Evolutionary conservation across 2,797 vertebrate genomes (phyloP), one percentile per base, ranked within the genome.

Genomic region (Pterois miles): DNA sequence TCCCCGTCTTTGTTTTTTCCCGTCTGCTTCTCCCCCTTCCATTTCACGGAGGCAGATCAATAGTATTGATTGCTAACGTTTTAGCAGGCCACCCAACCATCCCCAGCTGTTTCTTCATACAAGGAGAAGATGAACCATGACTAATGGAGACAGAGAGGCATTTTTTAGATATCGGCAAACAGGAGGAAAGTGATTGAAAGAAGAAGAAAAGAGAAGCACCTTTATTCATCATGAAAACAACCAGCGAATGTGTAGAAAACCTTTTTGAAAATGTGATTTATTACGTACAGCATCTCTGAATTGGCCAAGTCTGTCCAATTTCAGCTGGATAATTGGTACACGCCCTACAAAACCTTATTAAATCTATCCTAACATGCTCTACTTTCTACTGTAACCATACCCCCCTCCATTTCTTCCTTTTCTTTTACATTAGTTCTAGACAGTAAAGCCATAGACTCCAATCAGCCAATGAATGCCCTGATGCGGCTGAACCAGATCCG

Each of bases 401-500:
- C 12, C 40, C 40, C 10, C 6, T 33, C 9, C 16, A 2, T 62
- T 29, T 46, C 43, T 46, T 46, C 29, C 29, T 29, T 29, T 29
- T 46, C 48, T 70, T 71, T 59, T 48, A 22, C 20, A 65, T 80
- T 87, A 99, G 98, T 99, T 87, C 95, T 99, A 80, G 98, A 99
- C 94, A 98, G 97, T 91, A 99, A 99, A 97, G 96, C 98, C 96
- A 97, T 99, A 96, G 98, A 99, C 93, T 96, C 97, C 89, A 96
- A 96, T 91, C 96, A 96, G 84, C 96, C 96, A 81, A 99, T 99
- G 98, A 99, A 99, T 65, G 98, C 98, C 85, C 94, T 99, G 91
- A 99, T 99, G 98, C 96, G 98, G 80, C 94, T 99, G 90, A 99
- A 99, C 95, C 98, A 99, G 95, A 99, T 99, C 95, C 96, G 98